Evolutionary conservation across 2,888 invertebrate species (phyloP).

Genomic region (Parnassius orleans): DNA sequence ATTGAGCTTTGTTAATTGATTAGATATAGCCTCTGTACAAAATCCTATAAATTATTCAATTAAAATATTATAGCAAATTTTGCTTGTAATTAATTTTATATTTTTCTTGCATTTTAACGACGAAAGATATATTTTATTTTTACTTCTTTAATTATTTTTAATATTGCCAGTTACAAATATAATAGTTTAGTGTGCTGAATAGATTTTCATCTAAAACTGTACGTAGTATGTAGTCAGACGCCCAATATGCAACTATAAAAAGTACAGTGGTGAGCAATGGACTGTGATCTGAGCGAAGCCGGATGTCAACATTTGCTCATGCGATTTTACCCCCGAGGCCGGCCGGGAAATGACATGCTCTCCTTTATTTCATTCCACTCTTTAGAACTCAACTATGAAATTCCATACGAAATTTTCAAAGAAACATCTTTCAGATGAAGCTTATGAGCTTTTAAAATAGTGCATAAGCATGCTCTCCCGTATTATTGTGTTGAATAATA

Average conservation of each 20-base stretch:
- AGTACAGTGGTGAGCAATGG: conserved; percentile 20
- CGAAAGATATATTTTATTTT: too few relatives aligned
- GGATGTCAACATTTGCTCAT: conserved; percentile 71
- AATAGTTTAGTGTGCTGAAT: neutral
- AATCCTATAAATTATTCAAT: too few relatives aligned
- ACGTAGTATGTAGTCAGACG: conserved; percentile 5
- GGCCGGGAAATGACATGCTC: conserved; percentile 64
- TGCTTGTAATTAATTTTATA: too few relatives aligned
- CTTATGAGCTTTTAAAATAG: conserved; percentile 28
- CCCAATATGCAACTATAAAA: conserved; percentile 23
- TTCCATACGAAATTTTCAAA: conserved; percentile 54
- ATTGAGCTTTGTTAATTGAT: too few relatives aligned
- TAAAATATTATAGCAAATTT: too few relatives aligned
- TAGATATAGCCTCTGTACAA: too few relatives aligned
- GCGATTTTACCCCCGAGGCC: conserved; percentile 57
- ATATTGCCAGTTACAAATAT: too few relatives aligned
- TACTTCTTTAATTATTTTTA: too few relatives aligned
- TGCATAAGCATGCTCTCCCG: conserved; percentile 22
- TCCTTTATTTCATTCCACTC: conserved; percentile 49
- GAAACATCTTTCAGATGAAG: conserved; percentile 26
- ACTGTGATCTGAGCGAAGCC: conserved; percentile 49
- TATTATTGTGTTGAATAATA: conserved; percentile 20
- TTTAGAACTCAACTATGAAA: conserved; percentile 50
- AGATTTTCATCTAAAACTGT: conserved; percentile 14
- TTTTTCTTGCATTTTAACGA: too few relatives aligned